These are phyloP conservation scores for Acanthurus lineatus DNA, from an alignment of 2,797 vertebrate species.

Conservation along the genomic window DNA sequence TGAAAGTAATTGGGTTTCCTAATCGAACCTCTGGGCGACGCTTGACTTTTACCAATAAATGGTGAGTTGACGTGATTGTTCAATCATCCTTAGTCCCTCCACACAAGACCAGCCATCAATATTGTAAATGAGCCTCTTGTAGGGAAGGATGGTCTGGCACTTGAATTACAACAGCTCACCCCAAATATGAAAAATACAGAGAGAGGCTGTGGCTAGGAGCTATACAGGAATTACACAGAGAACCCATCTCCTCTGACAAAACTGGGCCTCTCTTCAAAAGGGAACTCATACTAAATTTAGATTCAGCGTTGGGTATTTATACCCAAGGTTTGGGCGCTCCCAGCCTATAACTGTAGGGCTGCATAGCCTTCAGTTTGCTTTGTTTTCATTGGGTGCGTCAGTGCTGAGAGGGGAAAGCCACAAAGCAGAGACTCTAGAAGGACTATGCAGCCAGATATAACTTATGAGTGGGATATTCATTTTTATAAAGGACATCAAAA, in stretches of 20 bases:
- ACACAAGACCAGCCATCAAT: constrained; percentile 81
- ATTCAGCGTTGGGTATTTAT: constrained; percentile 78
- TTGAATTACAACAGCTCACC: constrained; percentile 72
- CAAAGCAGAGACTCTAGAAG: constrained; percentile 54
- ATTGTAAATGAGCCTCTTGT: constrained; percentile 84
- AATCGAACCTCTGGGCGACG: constrained; percentile 85
- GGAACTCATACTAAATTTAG: constrained; percentile 77
- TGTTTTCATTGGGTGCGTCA: constrained; percentile 81
- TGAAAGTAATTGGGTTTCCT: constrained; percentile 87
- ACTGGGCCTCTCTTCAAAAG: constrained; percentile 76
- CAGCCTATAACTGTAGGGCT: constrained; percentile 79
- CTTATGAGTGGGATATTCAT: constrained; percentile 47
- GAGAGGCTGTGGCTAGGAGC: constrained; percentile 73
- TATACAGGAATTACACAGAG: constrained; percentile 71
- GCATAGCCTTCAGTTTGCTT: constrained; percentile 71
- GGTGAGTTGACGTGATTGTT: constrained; percentile 82
- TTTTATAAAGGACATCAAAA: constrained; percentile 34
- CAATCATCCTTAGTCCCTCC: constrained; percentile 80
- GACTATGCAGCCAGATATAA: constrained; percentile 53
- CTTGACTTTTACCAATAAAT: constrained; percentile 86
- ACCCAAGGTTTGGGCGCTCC: constrained; percentile 79
- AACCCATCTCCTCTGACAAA: constrained; percentile 74
- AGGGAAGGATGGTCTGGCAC: constrained; percentile 74
- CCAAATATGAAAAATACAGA: constrained; percentile 83
- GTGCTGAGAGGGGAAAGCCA: constrained; percentile 65